Conservation (phyloP, 1,140 invertebrate genomes). For the Dendroctonus ponderosae region DNA sequence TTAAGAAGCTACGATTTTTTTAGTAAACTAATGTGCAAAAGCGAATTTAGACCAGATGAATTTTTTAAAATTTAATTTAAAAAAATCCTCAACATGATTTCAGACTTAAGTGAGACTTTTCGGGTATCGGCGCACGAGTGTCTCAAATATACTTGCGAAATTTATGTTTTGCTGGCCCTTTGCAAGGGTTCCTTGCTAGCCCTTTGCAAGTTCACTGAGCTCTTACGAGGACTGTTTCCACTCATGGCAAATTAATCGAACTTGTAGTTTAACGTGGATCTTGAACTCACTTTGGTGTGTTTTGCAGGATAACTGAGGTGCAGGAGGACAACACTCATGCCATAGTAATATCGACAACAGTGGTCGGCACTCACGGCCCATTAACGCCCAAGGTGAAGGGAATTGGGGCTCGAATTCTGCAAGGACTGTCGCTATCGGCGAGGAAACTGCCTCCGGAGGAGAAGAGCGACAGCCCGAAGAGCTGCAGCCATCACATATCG, state of each 20-base stretch:
- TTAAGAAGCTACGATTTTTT: no score
- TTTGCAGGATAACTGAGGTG: slow-evolving; percentile 68
- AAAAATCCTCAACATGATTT: no score
- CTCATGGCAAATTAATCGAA: background rate
- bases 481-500: slow-evolving; percentile 26
- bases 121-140: no score
- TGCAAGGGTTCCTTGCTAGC: no score
- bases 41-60: no score
- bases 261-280: background rate
- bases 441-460: slow-evolving; percentile 28
- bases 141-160: no score
- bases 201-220: no score
- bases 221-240: no score
- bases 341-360: slow-evolving; percentile 41
- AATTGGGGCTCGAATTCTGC: slow-evolving; percentile 36
- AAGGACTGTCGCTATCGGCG: slow-evolving; percentile 36
- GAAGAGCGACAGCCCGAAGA: slow-evolving; percentile 8
- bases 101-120: no score
- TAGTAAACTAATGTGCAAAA: no score
- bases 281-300: background rate
- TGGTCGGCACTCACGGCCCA: slow-evolving; percentile 39
- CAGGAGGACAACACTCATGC: slow-evolving; percentile 57
- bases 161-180: no score
- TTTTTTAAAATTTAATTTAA: no score
- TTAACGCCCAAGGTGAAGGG: slow-evolving; percentile 48